Percentiles rank a stretch among this genome's conserved stretches.
phyloP scores from a whole-genome alignment of 2,113 vertebrate genomes.

The Hydropotes inermis region DNA sequence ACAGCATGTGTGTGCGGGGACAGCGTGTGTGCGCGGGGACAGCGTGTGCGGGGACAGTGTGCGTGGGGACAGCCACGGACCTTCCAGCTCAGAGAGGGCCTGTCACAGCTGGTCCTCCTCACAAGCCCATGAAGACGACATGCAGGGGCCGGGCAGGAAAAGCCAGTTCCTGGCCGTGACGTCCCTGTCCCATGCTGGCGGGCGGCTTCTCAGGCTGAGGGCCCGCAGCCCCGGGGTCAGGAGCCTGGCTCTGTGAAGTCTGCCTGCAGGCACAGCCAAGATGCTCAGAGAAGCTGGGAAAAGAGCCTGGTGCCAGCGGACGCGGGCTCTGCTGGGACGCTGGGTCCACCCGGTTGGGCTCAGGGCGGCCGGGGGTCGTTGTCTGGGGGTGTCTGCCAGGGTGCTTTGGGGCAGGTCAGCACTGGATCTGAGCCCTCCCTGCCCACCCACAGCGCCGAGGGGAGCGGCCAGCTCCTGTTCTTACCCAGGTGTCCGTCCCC shows the following conservation, averaged over 20 bases:
- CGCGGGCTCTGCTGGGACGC: background rate
- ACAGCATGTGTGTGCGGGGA: too few relatives aligned
- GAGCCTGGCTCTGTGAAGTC: background rate
- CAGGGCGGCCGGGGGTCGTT: background rate
- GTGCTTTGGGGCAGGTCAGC: background rate
- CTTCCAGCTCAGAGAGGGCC: background rate
- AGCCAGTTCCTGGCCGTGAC: too few relatives aligned
- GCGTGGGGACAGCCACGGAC: background rate
- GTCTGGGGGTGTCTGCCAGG: background rate
- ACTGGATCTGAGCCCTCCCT: background rate
- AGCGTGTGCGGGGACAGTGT: too few relatives aligned
- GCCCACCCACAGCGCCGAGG: rapidly evolving
- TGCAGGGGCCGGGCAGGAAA: background rate
- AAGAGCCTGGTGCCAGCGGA: rapidly evolving
- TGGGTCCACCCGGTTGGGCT: rapidly evolving
- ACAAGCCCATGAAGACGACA: background rate
- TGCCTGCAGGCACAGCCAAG: too few relatives aligned
- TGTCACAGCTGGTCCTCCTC: background rate
- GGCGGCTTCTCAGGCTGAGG: background rate
- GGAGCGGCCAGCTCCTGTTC: background rate
- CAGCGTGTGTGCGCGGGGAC: too few relatives aligned
- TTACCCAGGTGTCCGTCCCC: background rate
- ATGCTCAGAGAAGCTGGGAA: background rate
- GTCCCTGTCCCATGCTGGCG: rapidly evolving
- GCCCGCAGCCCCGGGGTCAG: background rate